Evolutionary conservation across 23 tunicate genomes (phyloP).

Genomic region (Ciona savignyi): DNA sequence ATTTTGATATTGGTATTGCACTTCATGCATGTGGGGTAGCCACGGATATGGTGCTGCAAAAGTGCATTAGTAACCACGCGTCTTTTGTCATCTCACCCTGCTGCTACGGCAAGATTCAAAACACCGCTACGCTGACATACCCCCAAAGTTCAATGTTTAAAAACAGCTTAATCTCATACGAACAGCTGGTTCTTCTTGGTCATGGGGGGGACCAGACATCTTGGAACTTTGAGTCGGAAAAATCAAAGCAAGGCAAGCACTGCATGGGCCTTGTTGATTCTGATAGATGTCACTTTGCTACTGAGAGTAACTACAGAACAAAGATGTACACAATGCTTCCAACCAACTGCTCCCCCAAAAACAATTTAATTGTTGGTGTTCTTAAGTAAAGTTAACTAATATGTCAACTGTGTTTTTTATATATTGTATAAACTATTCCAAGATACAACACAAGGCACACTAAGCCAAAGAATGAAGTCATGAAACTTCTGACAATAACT

Average conservation of each 20-base stretch:
- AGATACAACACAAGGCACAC: too few species aligned
- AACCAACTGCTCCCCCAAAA: conserved; percentile 77
- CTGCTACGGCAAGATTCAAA: conserved; percentile 91
- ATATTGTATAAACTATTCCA: too few species aligned
- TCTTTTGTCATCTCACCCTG: conserved; percentile 92
- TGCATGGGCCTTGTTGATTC: conserved; percentile 89
- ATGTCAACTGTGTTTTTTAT: background rate
- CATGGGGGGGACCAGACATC: conserved; percentile 96
- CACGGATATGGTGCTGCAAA: conserved; percentile 83
- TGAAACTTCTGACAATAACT: too few species aligned
- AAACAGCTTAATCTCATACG: conserved; percentile 3
- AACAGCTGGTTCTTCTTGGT: conserved; percentile 62
- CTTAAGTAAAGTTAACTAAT: background rate
- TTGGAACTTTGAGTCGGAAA: conserved; percentile 68
- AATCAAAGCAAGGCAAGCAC: conserved; percentile 69
- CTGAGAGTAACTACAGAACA: conserved; percentile 35
- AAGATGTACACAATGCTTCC: conserved; percentile 65
- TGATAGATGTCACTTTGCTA: conserved; percentile 51
- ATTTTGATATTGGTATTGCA: conserved; percentile 89
- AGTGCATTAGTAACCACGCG: conserved; percentile 49
- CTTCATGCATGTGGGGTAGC: conserved; percentile 99
- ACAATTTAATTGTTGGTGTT: conserved; percentile 78
- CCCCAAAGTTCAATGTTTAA: conserved; percentile 72
- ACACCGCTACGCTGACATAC: conserved; percentile 42
- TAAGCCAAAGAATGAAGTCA: too few species aligned